Conservation (phyloP, 1,140 invertebrate genomes). For the Teleogryllus occipitalis region DNA sequence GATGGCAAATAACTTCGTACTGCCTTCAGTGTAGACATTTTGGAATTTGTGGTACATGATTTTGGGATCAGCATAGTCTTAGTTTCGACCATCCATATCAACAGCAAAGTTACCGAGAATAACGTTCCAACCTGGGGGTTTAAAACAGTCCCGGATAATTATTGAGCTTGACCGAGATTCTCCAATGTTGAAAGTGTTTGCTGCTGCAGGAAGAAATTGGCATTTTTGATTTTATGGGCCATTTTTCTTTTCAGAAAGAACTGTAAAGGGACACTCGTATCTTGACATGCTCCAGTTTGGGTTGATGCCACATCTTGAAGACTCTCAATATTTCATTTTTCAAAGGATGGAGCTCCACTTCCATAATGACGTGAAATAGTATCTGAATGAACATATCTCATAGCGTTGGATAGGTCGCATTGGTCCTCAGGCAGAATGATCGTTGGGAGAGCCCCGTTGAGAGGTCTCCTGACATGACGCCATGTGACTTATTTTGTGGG, state of each 20-base stretch:
- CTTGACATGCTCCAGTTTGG: neutral
- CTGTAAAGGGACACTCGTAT: neutral
- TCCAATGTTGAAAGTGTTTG: slow-evolving; percentile 8
- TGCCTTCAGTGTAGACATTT: too few relatives aligned
- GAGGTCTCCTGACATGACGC: too few relatives aligned
- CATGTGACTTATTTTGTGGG: too few relatives aligned
- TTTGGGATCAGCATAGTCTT: neutral
- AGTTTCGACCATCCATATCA: neutral
- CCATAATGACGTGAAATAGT: too few relatives aligned
- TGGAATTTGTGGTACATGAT: too few relatives aligned
- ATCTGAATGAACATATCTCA: too few relatives aligned
- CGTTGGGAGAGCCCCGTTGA: too few relatives aligned
- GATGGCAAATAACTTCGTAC: too few relatives aligned
- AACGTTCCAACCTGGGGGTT: neutral
- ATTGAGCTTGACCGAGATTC: neutral
- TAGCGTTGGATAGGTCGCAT: too few relatives aligned
- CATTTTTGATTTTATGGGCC: neutral
- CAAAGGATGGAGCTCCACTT: too few relatives aligned
- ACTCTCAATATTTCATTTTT: neutral
- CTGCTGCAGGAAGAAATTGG: neutral
- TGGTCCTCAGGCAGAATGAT: too few relatives aligned
- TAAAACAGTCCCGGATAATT: accelerated
- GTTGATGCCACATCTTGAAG: neutral
- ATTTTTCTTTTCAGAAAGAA: slow-evolving; percentile 9
- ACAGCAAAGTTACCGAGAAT: neutral